A percentile compares a stretch with the other conserved stretches of the same genome.
Evolutionary conservation across 2,888 invertebrate genomes (phyloP).

Genomic region (Athetis lepigone): DNA sequence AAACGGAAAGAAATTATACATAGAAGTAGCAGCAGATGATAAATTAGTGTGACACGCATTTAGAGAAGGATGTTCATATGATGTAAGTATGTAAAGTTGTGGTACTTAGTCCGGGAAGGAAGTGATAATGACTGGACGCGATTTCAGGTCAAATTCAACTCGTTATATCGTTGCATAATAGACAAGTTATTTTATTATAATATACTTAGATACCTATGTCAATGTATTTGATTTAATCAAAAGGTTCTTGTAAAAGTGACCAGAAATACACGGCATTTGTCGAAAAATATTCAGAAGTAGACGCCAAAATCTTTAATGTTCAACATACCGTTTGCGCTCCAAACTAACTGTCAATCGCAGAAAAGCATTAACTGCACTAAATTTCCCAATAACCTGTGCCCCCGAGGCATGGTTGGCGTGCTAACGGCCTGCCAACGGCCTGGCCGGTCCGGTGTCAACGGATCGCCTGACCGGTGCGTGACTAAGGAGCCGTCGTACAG

Average conservation of each 20-base stretch:
- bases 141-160: slow-evolving; percentile 31
- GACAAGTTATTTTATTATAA: not conserved
- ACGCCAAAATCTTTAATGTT: slow-evolving; percentile 29
- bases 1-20: too few relatives aligned
- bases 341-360: slow-evolving; percentile 48
- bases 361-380: slow-evolving; percentile 59
- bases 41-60: too few relatives aligned
- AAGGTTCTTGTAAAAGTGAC: too few relatives aligned
- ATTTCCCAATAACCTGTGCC: slow-evolving; percentile 60
- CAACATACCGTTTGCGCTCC: slow-evolving; percentile 49
- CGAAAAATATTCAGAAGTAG: not conserved
- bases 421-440: slow-evolving; percentile 48
- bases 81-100: not conserved
- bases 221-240: too few relatives aligned
- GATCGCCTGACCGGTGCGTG: slow-evolving; percentile 55
- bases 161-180: not conserved
- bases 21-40: too few relatives aligned
- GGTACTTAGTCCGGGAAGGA: slow-evolving; percentile 18
- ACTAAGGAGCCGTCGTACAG: slow-evolving; percentile 57
- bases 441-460: slow-evolving; percentile 44
- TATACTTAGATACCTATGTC: too few relatives aligned
- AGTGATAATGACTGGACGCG: slow-evolving; percentile 28
- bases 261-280: not conserved
- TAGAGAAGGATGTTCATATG: slow-evolving; percentile 14
- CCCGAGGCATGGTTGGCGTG: slow-evolving; percentile 43